Conservation (phyloP, 2,797 vertebrate genomes). For the Myripristis jacobus region DNA sequence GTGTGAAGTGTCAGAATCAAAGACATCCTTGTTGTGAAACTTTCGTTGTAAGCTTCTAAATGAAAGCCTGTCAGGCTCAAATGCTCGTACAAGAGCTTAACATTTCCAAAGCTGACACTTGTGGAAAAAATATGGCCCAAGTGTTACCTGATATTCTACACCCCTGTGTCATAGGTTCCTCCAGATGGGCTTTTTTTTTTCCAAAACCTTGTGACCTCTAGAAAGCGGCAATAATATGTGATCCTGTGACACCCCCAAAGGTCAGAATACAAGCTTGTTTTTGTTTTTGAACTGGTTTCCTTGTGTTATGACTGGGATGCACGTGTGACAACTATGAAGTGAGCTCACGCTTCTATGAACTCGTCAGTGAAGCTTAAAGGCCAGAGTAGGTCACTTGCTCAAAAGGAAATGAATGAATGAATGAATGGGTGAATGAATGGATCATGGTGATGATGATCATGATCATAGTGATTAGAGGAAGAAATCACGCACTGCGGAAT, state of each 20-base stretch:
- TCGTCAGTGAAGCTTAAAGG: conserved; percentile 46
- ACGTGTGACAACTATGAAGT: conserved; percentile 48
- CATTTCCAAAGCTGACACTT: conserved; percentile 74
- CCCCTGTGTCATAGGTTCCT: conserved; percentile 78
- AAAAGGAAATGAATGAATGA: conserved; percentile 3
- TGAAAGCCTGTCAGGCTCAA: conserved; percentile 58
- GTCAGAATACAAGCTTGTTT: conserved; percentile 65
- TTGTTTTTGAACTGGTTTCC: conserved; percentile 73
- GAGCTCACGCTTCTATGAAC: conserved; percentile 68
- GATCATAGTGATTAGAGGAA: neutral
- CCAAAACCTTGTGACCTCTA: conserved; percentile 72
- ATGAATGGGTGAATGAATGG: neutral
- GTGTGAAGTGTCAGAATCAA: conserved; percentile 44
- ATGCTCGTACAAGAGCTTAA: conserved; percentile 61
- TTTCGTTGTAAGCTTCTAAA: conserved; percentile 35
- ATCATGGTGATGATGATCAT: neutral
- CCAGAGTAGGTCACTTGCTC: neutral
- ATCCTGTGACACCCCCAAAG: conserved; percentile 63
- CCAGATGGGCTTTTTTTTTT: conserved; percentile 68
- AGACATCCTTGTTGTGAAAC: conserved; percentile 49
- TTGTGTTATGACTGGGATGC: conserved; percentile 74
- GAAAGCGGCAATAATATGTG: conserved; percentile 58
- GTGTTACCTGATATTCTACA: conserved; percentile 80
- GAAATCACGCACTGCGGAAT: too few species aligned
- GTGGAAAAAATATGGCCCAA: conserved; percentile 63